Evolutionary conservation across 2,113 vertebrate species (phyloP), one percentile per base, ranked within the genome.

Genomic region (Nipponia nippon): DNA sequence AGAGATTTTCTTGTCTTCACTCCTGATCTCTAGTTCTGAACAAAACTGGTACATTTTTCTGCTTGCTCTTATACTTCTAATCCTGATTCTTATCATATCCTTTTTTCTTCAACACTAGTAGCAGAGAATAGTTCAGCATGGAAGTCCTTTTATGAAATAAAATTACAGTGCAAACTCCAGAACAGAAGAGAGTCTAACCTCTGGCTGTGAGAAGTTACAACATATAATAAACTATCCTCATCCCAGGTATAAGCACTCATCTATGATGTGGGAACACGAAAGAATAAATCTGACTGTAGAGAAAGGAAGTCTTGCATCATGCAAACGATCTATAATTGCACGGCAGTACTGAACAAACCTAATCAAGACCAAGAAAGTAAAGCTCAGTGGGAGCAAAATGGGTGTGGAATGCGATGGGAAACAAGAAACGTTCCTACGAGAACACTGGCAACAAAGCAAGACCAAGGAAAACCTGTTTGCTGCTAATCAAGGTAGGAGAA

Each of bases 1-100:
- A 56, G 85, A 96, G 95, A 96, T 96, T 95, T 95, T 92, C 76
- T n/a, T 62, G 50, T 92, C 89, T 90, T 86, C 55, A 46, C 2
- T 95, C 42, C 53, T 81, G 55, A 87, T 92, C 53, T 90, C 71
- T 62, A 34, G 38, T n/a, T 92, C 86, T 80, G 76, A 92, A 81
- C 10, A 7, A 38, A 46, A 50, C 22, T 13, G 22, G 59, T 58
- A 49, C 38, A 82, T 94, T 92, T 87, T 72, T 49, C 46, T 83
- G 11, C 46, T 95, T 62, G 20, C 49, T 87, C 3, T 83, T 77
- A 36, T 69, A 61, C 27, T 92, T 89, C 29, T 78, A 93, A 90
- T 78, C 82, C 50, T 67, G 69, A 95, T 75, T 94, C 46, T 67
- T 84, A 87, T 71, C 59, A 81, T 63, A 90, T 70, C 13, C 8